Percentiles rank a stretch among this genome's conserved stretches.
Evolutionary conservation across 2,888 invertebrate genomes (phyloP).

Genomic region (Thymelicus acteon): DNA sequence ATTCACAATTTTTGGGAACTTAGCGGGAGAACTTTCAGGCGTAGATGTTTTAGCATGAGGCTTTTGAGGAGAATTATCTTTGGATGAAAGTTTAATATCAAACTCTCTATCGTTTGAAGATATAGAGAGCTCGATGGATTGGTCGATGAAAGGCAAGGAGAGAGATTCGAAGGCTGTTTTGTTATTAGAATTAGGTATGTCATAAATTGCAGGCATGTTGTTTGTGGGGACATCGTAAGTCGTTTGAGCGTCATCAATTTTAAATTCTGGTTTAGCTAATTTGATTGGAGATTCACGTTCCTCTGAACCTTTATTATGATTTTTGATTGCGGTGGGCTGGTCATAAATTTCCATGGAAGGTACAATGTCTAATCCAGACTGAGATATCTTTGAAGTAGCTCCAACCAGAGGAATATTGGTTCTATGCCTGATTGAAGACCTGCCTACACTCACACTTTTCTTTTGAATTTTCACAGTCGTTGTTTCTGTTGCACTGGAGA

Average conservation of each 20-base stretch:
- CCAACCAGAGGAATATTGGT: conserved; percentile 80
- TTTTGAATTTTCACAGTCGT: conserved; percentile 75
- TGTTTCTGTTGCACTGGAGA: conserved; percentile 81
- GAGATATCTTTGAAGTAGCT: conserved; percentile 80
- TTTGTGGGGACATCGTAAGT: conserved; percentile 79
- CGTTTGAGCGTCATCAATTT: conserved; percentile 65
- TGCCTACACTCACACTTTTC: conserved; percentile 62
- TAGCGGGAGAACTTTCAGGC: conserved; percentile 62
- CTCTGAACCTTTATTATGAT: conserved; percentile 51
- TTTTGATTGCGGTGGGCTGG: conserved; percentile 63
- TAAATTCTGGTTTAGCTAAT: conserved; percentile 65
- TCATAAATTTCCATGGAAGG: conserved; percentile 80
- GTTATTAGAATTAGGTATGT: conserved; percentile 69
- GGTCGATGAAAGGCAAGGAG: conserved; percentile 77
- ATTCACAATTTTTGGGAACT: conserved; percentile 59
- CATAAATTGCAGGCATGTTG: conserved; percentile 76
- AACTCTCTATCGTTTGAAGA: conserved; percentile 80
- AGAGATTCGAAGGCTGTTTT: conserved; percentile 78
- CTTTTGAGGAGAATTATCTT: conserved; percentile 71
- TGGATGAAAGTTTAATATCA: conserved; percentile 74
- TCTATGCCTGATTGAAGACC: conserved; percentile 69
- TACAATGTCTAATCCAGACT: conserved; percentile 76
- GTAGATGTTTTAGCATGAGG: conserved; percentile 57
- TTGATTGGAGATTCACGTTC: conserved; percentile 59
- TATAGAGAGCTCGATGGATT: conserved; percentile 79